Evolutionary conservation across 2,888 invertebrate genomes (phyloP).

Genomic region (Mythimna pallens): DNA sequence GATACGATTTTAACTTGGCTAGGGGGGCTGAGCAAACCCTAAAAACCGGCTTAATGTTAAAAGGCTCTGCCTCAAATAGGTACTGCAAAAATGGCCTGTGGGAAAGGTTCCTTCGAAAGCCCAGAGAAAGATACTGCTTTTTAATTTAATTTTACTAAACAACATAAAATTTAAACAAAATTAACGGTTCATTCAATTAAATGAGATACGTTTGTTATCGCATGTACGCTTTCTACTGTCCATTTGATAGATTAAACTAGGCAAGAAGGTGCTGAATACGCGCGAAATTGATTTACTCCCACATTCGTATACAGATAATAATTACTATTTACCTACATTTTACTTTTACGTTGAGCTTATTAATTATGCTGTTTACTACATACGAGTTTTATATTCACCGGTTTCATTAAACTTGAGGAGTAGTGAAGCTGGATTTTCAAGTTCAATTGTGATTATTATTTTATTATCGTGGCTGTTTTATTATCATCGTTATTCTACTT

Average conservation of each 20-base stretch:
- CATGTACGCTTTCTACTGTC: conserved; percentile 58
- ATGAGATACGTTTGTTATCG: conserved; percentile 28
- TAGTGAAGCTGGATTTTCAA: conserved; percentile 10
- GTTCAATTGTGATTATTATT: conserved; percentile 3
- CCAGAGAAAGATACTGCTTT: no score
- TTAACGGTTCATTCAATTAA: conserved; percentile 32
- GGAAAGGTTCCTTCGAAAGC: neutral
- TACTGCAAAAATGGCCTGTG: neutral
- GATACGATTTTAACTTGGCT: no score
- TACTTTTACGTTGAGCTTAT: conserved; percentile 5
- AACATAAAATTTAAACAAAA: neutral
- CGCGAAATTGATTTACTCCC: conserved; percentile 63
- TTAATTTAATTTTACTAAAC: neutral
- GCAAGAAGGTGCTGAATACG: conserved; percentile 34
- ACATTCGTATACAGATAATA: conserved; percentile 50
- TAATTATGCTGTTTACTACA: conserved; percentile 17
- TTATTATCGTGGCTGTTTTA: conserved; percentile 5
- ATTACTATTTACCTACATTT: conserved; percentile 44
- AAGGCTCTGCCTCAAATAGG: neutral
- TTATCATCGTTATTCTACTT: neutral
- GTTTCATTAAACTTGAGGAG: conserved; percentile 22
- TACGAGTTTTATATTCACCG: conserved; percentile 14
- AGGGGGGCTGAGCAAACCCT: neutral
- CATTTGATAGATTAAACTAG: conserved; percentile 37
- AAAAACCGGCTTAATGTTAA: neutral